These are phyloP conservation scores for Hippocampus guttulatus DNA, from an alignment of 2,113 vertebrate genomes.

Conservation along the genomic window DNA sequence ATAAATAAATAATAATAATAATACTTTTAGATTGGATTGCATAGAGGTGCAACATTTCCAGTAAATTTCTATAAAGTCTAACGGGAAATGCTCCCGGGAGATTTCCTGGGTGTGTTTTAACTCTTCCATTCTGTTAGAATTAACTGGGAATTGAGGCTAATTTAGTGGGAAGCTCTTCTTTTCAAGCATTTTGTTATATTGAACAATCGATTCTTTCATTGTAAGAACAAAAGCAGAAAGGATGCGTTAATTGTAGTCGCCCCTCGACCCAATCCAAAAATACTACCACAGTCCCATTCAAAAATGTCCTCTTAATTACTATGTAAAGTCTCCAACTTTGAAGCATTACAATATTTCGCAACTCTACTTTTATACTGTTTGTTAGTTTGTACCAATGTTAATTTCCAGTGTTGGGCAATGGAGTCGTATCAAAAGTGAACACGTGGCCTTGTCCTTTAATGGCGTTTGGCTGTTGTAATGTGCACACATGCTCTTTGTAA, in stretches of 20 bases:
- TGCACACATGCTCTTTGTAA: conserved; percentile 61
- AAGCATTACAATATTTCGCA: neutral
- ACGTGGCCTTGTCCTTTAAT: conserved; percentile 7
- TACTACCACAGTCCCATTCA: neutral
- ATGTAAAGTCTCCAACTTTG: neutral
- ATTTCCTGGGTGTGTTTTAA: too few species aligned
- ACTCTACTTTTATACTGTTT: neutral
- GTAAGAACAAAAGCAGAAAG: too few species aligned
- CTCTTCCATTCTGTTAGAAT: too few species aligned
- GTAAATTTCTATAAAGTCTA: neutral
- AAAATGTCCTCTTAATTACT: neutral
- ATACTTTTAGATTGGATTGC: neutral
- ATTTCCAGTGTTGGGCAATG: neutral
- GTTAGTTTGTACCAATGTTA: neutral
- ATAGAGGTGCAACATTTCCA: neutral
- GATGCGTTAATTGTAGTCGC: too few species aligned
- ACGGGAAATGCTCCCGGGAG: neutral
- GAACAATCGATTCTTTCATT: neutral
- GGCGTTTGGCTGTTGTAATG: conserved; percentile 15
- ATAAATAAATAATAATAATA: too few species aligned
- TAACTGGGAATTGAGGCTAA: neutral
- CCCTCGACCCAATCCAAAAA: too few species aligned
- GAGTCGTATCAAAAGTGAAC: neutral
- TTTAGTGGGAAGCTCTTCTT: too few species aligned
- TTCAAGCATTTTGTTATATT: neutral